Evolutionary conservation across 2,113 vertebrate genomes (phyloP).

Genomic region (Helogale parvula): DNA sequence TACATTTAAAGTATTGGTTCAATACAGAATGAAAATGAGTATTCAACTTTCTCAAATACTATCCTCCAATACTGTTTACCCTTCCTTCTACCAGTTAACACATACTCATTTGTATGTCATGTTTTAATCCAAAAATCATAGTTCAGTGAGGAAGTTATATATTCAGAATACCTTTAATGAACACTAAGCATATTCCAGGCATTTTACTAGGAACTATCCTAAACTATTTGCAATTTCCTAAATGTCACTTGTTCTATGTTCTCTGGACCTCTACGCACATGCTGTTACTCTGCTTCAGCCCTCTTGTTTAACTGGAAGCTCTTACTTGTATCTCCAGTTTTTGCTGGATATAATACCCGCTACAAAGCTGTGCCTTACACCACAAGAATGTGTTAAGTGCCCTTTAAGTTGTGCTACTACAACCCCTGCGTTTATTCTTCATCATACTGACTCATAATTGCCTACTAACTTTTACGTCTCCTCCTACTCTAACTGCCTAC

Average conservation of each 20-base stretch:
- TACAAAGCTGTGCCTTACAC: background rate
- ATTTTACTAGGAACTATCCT: background rate
- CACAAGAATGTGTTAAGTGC: background rate
- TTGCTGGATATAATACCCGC: background rate
- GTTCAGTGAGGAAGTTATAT: background rate
- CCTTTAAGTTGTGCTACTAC: background rate
- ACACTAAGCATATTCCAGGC: background rate
- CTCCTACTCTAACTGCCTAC: background rate
- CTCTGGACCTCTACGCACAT: background rate
- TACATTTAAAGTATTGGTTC: background rate
- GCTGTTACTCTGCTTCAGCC: background rate
- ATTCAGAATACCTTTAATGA: slow-evolving; percentile 27
- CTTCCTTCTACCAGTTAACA: background rate
- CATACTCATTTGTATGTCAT: background rate
- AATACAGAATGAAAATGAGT: background rate
- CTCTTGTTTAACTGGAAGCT: background rate
- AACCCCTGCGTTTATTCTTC: background rate
- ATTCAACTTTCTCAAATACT: background rate
- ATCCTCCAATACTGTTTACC: background rate
- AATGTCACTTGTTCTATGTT: background rate
- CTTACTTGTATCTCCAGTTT: background rate
- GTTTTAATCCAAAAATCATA: slow-evolving; percentile 1
- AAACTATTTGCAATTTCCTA: background rate
- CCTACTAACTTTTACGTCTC: background rate
- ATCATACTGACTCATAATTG: background rate